These are phyloP conservation scores for Lasioglossum zephyrum DNA, from an alignment of 2,888 invertebrate species.

Conservation along the genomic window DNA sequence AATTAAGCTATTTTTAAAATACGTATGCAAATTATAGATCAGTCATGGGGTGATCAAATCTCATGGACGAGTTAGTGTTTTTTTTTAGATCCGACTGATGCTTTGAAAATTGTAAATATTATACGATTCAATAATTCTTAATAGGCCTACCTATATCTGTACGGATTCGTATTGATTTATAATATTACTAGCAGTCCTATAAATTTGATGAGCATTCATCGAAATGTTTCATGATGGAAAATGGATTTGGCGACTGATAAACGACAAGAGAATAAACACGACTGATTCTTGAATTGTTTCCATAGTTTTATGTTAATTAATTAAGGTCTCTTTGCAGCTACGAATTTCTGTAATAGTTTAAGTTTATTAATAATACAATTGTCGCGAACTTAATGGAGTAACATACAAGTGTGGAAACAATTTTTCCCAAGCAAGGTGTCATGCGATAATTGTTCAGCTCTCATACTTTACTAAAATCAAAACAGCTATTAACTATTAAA, in stretches of 20 bases:
- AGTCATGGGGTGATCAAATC: conserved; percentile 42
- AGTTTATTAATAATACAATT: not conserved
- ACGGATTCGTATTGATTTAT: conserved; percentile 29
- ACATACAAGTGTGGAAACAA: conserved; percentile 39
- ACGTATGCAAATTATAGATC: conserved; percentile 21
- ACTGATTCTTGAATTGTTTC: conserved; percentile 26
- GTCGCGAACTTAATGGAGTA: not conserved
- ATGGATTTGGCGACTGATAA: conserved; percentile 41
- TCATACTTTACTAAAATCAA: conserved; percentile 21
- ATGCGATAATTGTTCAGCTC: conserved; percentile 47
- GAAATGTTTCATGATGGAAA: conserved; percentile 24
- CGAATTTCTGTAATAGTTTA: not conserved
- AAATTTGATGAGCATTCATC: conserved; percentile 24
- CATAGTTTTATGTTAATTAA: conserved; percentile 26
- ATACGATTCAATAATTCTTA: conserved; percentile 44
- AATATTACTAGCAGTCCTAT: conserved; percentile 31
- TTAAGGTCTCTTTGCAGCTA: not conserved
- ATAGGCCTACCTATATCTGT: conserved; percentile 27
- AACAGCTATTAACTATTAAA: conserved; percentile 17
- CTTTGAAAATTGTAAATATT: conserved; percentile 59
- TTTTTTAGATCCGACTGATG: conserved; percentile 42
- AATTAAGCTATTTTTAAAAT: conserved; percentile 31
- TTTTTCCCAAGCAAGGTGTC: conserved; percentile 9
- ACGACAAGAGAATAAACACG: conserved; percentile 15
- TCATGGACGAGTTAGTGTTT: conserved; percentile 45